These are phyloP conservation scores for Psilopsiagon aurifrons DNA, from an alignment of 2,113 vertebrate genomes.

Conservation along the genomic window DNA sequence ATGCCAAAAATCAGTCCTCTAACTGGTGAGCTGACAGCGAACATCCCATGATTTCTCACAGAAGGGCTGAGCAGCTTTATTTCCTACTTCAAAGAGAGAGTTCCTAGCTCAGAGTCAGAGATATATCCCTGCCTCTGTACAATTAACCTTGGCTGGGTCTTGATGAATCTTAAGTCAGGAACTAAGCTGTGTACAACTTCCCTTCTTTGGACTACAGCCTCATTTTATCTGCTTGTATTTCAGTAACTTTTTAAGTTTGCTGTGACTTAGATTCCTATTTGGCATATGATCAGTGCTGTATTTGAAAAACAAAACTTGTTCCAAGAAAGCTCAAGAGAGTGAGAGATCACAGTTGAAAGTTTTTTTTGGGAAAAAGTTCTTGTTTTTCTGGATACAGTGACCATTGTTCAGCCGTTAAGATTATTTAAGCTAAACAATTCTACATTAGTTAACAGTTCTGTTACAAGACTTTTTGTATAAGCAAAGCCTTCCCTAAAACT, in stretches of 20 bases:
- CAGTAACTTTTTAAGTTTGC: neutral
- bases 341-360: neutral
- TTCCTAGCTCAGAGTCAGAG: constrained; percentile 8
- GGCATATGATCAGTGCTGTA: neutral
- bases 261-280: neutral
- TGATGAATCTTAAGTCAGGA: neutral
- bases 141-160: neutral
- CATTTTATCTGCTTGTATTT: neutral
- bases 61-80: neutral
- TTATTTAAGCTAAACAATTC: neutral
- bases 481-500: neutral
- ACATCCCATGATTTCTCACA: neutral
- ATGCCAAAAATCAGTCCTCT: neutral
- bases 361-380: neutral
- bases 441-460: neutral
- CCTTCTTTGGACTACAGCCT: neutral
- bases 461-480: neutral
- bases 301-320: neutral
- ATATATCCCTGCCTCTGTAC: neutral
- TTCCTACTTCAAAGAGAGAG: neutral
- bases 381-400: neutral
- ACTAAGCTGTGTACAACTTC: neutral
- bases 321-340: neutral
- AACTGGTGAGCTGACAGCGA: neutral
- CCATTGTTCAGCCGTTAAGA: neutral